A percentile compares a stretch with the other conserved stretches of the same genome.
phyloP scores from a whole-genome alignment of 2,113 vertebrate genomes.

The Spheniscus mendiculus region DNA sequence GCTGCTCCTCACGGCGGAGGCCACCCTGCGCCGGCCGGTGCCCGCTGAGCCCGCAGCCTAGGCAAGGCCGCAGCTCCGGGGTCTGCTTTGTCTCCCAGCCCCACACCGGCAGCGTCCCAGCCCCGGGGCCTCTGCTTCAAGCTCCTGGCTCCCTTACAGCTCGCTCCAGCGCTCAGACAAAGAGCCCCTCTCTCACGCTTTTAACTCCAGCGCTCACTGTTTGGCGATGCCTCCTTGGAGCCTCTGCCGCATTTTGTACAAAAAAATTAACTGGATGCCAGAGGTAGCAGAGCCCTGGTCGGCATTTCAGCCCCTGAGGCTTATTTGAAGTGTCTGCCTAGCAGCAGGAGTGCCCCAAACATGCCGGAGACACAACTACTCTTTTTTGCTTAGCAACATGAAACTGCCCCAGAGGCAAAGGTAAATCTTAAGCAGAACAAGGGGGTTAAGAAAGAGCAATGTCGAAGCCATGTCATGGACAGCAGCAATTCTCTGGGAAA shows the following conservation, averaged over 20 bases:
- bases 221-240: not conserved
- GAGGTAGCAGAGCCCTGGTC: not conserved
- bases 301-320: not conserved
- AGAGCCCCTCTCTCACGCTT: not conserved
- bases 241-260: not conserved
- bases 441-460: not conserved
- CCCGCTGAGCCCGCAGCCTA: accelerated
- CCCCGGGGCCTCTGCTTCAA: not conserved
- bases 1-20: not conserved
- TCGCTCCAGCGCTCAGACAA: not conserved
- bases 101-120: too few relatives aligned
- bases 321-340: not conserved
- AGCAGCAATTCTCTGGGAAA: not conserved
- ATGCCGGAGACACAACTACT: not conserved
- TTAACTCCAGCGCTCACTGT: not conserved
- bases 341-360: constrained; percentile 33
- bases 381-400: not conserved
- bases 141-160: not conserved
- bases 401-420: not conserved
- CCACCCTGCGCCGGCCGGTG: accelerated
- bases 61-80: not conserved
- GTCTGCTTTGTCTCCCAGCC: not conserved
- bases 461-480: accelerated
- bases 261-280: not conserved
- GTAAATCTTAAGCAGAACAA: not conserved